phyloP scores from a whole-genome alignment of 2,797 vertebrate species.

The Crocidura indochinensis region DNA sequence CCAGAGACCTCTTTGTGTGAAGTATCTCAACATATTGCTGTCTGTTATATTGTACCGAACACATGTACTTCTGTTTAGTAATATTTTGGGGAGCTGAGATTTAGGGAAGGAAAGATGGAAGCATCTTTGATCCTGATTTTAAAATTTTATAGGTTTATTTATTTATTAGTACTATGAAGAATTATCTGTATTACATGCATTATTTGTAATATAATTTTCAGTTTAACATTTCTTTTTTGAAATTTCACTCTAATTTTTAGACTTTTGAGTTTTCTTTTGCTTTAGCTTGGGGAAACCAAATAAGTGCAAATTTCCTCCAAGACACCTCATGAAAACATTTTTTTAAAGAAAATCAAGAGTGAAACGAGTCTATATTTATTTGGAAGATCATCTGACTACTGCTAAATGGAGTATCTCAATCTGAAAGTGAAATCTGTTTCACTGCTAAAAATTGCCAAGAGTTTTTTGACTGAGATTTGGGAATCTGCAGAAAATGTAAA shows the following conservation, averaged over 20 bases:
- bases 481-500: conserved; percentile 91
- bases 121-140: conserved; percentile 73
- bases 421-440: conserved; percentile 92
- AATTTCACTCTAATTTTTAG: conserved; percentile 84
- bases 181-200: conserved; percentile 51
- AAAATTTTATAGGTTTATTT: conserved; percentile 82
- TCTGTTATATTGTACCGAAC: conserved; percentile 84
- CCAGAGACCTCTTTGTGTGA: conserved; percentile 83
- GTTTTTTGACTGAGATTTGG: conserved; percentile 90
- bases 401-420: conserved; percentile 89
- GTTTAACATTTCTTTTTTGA: conserved; percentile 76
- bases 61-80: conserved; percentile 87
- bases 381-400: conserved; percentile 89
- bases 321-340: conserved; percentile 88
- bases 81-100: conserved; percentile 86
- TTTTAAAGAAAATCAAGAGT: conserved; percentile 87
- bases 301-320: conserved; percentile 87
- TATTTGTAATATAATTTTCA: conserved; percentile 85
- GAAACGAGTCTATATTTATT: conserved; percentile 88
- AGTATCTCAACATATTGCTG: conserved; percentile 84
- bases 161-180: conserved; percentile 79
- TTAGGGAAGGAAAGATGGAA: conserved; percentile 81
- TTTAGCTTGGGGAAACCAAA: conserved; percentile 86
- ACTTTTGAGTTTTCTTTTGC: conserved; percentile 86
- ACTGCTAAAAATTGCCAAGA: conserved; percentile 92